Percentiles rank a stretch among this genome's conserved stretches.
phyloP scores from a whole-genome alignment of 1,140 invertebrate species.

The Drusus annulatus region DNA sequence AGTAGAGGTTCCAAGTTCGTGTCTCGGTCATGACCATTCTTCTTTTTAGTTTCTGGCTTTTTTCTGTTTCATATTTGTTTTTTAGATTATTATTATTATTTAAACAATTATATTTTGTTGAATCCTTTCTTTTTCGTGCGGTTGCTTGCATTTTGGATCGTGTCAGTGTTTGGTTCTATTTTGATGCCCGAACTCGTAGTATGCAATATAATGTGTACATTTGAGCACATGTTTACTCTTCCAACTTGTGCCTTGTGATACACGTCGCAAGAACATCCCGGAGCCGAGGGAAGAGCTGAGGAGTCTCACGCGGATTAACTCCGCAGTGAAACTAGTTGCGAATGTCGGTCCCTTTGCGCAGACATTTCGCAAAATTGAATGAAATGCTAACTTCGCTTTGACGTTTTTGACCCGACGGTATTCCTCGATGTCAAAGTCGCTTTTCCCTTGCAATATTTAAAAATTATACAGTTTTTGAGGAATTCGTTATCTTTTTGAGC shows the following conservation, averaged over 20 bases:
- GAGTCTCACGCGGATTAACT: slow-evolving; percentile 24
- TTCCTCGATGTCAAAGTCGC: slow-evolving; percentile 32
- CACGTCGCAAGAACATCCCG: neutral
- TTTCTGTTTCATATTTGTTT: too few relatives aligned
- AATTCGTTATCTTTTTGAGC: too few relatives aligned
- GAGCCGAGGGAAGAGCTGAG: neutral
- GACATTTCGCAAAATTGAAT: slow-evolving; percentile 41
- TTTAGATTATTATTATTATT: too few relatives aligned
- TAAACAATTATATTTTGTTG: too few relatives aligned
- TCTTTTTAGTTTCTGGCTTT: too few relatives aligned
- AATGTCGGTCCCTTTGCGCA: slow-evolving; percentile 34
- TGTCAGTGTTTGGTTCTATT: too few relatives aligned
- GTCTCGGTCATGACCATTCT: too few relatives aligned
- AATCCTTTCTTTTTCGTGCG: too few relatives aligned
- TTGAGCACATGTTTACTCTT: too few relatives aligned
- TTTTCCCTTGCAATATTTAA: neutral
- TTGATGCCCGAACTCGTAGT: too few relatives aligned
- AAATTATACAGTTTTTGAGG: neutral
- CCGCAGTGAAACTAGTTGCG: slow-evolving; percentile 8
- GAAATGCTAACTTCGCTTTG: slow-evolving; percentile 41
- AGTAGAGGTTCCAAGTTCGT: too few relatives aligned
- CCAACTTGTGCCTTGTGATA: neutral
- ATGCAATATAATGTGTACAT: too few relatives aligned
- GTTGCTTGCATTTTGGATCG: neutral
- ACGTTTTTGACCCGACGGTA: slow-evolving; percentile 21